Percentiles rank a stretch among this genome's conserved stretches.
Conservation (phyloP, 2,888 invertebrate species). For the Lepidochitona cinerea region DNA sequence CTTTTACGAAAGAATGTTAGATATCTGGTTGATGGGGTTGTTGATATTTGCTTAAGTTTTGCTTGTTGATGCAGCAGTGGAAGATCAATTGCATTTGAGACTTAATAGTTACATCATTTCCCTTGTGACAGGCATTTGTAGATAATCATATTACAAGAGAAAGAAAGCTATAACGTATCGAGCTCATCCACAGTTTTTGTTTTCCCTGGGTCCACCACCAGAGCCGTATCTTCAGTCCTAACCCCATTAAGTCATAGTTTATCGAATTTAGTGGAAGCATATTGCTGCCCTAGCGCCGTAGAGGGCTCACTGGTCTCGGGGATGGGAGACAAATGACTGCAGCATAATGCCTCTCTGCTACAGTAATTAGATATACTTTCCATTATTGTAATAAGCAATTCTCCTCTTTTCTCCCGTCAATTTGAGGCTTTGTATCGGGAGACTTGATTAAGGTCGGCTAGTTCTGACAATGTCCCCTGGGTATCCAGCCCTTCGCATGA, state of each 20-base stretch:
- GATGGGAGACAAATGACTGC: conserved; percentile 2
- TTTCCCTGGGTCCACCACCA: neutral
- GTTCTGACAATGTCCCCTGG: neutral
- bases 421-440: neutral
- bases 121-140: neutral
- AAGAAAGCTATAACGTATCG: neutral
- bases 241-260: neutral
- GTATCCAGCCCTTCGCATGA: too few relatives aligned
- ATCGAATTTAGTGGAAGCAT: conserved; percentile 3
- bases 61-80: too few relatives aligned
- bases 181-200: neutral
- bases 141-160: neutral
- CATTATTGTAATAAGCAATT: conserved; percentile 18
- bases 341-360: neutral
- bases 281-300: neutral
- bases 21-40: too few relatives aligned
- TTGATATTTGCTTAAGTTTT: too few relatives aligned
- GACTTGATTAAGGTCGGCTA: neutral
- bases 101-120: neutral
- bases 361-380: conserved; percentile 15
- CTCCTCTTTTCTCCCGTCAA: conserved; percentile 11
- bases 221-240: neutral
- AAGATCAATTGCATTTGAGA: too few relatives aligned
- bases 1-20: too few relatives aligned
- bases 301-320: neutral